These are phyloP conservation scores for Amblyopsis hoosieri DNA, from an alignment of 2,797 vertebrate genomes.

Conservation along the genomic window DNA sequence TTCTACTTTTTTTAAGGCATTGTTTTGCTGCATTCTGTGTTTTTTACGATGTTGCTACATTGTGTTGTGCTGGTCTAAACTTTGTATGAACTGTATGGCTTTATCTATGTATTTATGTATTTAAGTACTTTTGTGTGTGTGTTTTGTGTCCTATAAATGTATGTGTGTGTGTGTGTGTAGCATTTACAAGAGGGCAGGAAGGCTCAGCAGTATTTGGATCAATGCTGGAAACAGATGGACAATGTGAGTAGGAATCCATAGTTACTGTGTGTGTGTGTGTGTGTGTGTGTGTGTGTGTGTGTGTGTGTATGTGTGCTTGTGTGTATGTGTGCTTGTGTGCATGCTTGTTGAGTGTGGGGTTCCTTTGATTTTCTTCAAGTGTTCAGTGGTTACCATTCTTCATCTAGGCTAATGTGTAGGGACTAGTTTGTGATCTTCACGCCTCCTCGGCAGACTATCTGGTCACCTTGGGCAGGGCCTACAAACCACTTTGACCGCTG, in stretches of 20 bases:
- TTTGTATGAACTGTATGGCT: conserved; percentile 21
- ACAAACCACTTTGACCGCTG: not conserved
- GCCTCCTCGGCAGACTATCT: too few species aligned
- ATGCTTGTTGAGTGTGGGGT: too few species aligned
- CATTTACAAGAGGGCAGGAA: conserved; percentile 98
- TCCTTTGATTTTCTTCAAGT: not conserved
- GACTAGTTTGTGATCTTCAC: too few species aligned
- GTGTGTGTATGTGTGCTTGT: too few species aligned
- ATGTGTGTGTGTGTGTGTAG: conserved; percentile 67
- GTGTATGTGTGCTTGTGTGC: too few species aligned
- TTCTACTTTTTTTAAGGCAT: too few species aligned
- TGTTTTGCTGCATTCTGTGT: too few species aligned
- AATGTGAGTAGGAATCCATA: conserved; percentile 83
- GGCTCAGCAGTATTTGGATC: conserved; percentile 95
- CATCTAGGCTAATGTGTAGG: too few species aligned
- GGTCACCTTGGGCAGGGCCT: not conserved
- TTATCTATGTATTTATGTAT: conserved; percentile 12
- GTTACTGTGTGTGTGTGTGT: not conserved
- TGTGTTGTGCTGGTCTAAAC: conserved; percentile 2
- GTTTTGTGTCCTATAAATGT: conserved; percentile 33
- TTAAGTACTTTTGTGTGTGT: conserved; percentile 25
- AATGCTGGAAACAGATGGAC: conserved; percentile 99
- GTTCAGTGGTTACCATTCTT: too few species aligned
- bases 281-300: too few species aligned
- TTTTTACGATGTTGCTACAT: not conserved